These are phyloP conservation scores for Albula goreensis DNA, from an alignment of 2,113 vertebrate genomes.

Conservation along the genomic window DNA sequence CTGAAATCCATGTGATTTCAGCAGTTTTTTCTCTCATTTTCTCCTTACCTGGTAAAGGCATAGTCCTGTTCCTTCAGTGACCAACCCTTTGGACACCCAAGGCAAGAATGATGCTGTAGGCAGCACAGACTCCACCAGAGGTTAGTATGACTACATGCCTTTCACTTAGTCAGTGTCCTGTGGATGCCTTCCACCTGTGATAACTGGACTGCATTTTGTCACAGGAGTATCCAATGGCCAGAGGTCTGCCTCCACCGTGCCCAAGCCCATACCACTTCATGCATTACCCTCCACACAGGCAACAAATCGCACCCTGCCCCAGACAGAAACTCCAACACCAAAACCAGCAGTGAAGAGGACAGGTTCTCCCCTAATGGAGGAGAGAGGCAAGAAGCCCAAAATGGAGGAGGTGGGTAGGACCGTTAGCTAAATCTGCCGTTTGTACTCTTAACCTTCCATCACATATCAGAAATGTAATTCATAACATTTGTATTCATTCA, in stretches of 20 bases:
- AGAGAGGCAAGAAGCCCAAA: constrained; percentile 74
- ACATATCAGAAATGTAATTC: not conserved
- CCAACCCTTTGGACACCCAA: constrained; percentile 73
- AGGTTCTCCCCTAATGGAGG: constrained; percentile 71
- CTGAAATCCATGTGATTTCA: not conserved
- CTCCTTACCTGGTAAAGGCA: constrained; percentile 59
- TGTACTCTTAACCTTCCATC: not conserved
- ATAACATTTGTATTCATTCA: not conserved
- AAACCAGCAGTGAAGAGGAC: constrained; percentile 74
- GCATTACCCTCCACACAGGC: constrained; percentile 70
- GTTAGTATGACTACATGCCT: constrained; percentile 46
- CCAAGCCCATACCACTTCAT: constrained; percentile 72
- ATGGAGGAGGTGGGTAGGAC: constrained; percentile 67
- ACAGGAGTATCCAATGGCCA: constrained; percentile 76
- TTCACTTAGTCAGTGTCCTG: not conserved
- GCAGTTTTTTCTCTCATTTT: constrained; percentile 6
- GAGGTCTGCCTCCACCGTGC: constrained; percentile 71
- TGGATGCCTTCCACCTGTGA: not conserved
- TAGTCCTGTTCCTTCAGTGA: constrained; percentile 79
- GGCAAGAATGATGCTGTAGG: constrained; percentile 56
- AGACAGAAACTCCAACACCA: constrained; percentile 64
- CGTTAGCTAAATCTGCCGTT: too few species aligned
- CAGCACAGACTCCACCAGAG: constrained; percentile 78
- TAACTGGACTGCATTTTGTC: constrained; percentile 36
- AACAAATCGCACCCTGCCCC: constrained; percentile 71